phyloP scores from a whole-genome alignment of 2,797 vertebrate genomes.

The Leptatherina wallacei region DNA sequence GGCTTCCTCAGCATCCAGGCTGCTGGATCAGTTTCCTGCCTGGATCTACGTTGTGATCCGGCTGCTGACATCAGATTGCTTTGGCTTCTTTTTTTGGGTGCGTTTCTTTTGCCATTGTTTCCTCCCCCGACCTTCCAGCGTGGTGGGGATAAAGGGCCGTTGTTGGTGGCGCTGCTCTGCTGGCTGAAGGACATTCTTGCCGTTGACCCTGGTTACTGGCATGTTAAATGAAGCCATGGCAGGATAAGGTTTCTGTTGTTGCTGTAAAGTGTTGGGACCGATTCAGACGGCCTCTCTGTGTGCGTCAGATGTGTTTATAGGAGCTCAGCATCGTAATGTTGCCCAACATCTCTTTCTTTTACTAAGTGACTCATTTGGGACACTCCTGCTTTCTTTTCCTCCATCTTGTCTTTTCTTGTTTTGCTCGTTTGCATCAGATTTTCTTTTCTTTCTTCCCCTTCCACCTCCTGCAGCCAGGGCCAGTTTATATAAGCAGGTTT shows the following conservation, averaged over 20 bases:
- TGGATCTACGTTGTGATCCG: neutral
- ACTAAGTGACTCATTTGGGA: neutral
- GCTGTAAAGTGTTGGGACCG: neutral
- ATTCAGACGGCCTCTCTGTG: constrained; percentile 4
- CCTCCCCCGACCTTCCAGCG: constrained; percentile 16
- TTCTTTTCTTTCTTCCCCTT: neutral
- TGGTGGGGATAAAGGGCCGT: constrained; percentile 9
- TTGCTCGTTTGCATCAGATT: neutral
- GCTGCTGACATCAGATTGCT: neutral
- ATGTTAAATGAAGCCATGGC: constrained; percentile 17
- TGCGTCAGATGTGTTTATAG: constrained; percentile 24
- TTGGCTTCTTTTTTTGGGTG: neutral
- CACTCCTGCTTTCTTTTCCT: neutral
- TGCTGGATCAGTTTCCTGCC: constrained; percentile 19
- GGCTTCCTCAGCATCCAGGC: neutral
- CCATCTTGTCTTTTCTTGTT: neutral
- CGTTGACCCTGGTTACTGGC: constrained; percentile 36
- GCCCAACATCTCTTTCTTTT: neutral
- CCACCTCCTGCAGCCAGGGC: neutral
- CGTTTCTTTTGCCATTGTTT: neutral
- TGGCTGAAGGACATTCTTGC: constrained; percentile 42
- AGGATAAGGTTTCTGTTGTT: constrained; percentile 29
- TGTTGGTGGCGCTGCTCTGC: constrained; percentile 17
- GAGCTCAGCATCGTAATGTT: constrained; percentile 7
- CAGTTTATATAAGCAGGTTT: neutral